Evolutionary conservation across 2,888 invertebrate species (phyloP).

Genomic region (Trichopoda pennipes): DNA sequence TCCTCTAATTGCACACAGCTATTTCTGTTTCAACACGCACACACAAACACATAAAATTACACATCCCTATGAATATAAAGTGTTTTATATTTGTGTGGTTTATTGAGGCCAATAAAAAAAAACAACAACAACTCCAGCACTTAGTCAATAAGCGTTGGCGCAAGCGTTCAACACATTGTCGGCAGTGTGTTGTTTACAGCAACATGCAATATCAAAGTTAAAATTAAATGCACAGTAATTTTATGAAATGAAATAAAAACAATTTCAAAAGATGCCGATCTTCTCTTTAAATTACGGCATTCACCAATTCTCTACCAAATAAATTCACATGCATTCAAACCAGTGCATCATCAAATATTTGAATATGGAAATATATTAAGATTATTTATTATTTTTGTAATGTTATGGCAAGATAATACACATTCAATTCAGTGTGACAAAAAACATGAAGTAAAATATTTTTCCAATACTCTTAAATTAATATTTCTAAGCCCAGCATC

Average conservation of each 20-base stretch:
- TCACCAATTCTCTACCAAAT: constrained; percentile 8
- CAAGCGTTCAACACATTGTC: constrained; percentile 72
- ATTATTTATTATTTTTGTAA: neutral
- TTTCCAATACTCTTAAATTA: too few relatives aligned
- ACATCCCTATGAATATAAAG: neutral
- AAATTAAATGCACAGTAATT: constrained; percentile 80
- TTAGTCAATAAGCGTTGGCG: constrained; percentile 65
- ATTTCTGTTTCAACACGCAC: constrained; percentile 36
- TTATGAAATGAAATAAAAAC: constrained; percentile 72
- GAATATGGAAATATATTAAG: neutral
- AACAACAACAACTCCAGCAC: constrained; percentile 43
- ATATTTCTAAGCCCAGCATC: too few relatives aligned
- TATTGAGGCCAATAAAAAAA: constrained; percentile 45
- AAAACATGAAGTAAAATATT: too few relatives aligned
- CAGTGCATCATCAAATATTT: neutral
- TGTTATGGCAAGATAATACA: too few relatives aligned
- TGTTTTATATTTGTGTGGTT: constrained; percentile 13
- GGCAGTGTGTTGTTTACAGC: constrained; percentile 72
- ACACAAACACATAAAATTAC: neutral
- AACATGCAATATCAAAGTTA: constrained; percentile 80
- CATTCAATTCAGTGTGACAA: too few relatives aligned
- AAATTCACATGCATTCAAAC: neutral
- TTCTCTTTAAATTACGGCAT: constrained; percentile 45
- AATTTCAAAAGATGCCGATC: constrained; percentile 77
- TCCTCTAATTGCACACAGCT: constrained; percentile 20